phyloP scores from a whole-genome alignment of 1,140 invertebrate genomes.

The Vollenhovia emeryi region DNA sequence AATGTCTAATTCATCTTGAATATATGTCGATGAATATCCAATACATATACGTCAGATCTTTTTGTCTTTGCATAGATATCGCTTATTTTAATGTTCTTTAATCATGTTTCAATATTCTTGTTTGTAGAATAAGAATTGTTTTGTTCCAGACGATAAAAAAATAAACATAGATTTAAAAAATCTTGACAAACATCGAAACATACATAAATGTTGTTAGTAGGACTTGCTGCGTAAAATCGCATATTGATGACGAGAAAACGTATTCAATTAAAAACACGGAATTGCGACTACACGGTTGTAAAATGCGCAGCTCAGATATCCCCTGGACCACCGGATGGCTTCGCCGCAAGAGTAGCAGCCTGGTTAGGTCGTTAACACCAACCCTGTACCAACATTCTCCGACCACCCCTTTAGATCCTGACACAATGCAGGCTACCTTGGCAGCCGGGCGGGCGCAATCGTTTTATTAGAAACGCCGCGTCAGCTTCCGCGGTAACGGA shows the following conservation, averaged over 20 bases:
- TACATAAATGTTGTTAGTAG: background rate
- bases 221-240: background rate
- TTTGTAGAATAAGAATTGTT: background rate
- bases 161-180: background rate
- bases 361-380: conserved; percentile 69
- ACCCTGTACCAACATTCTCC: conserved; percentile 69
- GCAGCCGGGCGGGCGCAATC: conserved; percentile 68
- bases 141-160: background rate
- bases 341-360: conserved; percentile 65
- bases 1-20: background rate
- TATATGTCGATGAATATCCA: background rate
- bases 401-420: conserved; percentile 58
- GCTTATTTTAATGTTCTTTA: background rate
- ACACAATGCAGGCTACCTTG: conserved; percentile 71
- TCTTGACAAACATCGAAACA: background rate
- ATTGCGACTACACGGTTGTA: background rate
- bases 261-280: conserved; percentile 26
- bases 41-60: no score
- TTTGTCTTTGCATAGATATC: background rate
- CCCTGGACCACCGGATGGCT: conserved; percentile 44
- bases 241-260: background rate
- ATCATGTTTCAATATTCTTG: background rate
- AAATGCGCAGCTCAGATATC: conserved; percentile 25
- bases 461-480: conserved; percentile 83
- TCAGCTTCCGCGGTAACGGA: conserved; percentile 82